These are phyloP conservation scores for Dryocosmus kuriphilus DNA, from an alignment of 2,888 invertebrate genomes.

Conservation along the genomic window DNA sequence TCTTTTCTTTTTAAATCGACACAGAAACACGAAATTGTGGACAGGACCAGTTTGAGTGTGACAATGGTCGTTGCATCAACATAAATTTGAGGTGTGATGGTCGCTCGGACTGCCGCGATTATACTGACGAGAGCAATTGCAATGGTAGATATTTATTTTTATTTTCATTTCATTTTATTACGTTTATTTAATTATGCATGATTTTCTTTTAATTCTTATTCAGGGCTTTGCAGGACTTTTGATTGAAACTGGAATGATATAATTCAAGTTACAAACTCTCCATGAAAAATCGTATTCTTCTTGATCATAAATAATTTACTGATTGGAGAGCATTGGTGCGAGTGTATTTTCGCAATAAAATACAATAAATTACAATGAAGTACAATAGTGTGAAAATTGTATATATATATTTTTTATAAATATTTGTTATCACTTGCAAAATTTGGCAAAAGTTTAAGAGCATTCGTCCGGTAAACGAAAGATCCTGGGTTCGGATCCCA, in stretches of 20 bases:
- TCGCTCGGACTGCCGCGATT: constrained; percentile 80
- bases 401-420: too few relatives aligned
- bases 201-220: neutral
- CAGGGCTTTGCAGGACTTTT: constrained; percentile 39
- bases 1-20: constrained; percentile 42
- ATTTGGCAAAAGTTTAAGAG: too few relatives aligned
- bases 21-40: constrained; percentile 72
- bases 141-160: constrained; percentile 52
- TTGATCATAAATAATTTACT: too few relatives aligned
- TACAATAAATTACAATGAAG: too few relatives aligned
- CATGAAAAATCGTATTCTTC: too few relatives aligned
- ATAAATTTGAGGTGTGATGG: constrained; percentile 76
- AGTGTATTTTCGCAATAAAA: too few relatives aligned
- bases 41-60: constrained; percentile 80
- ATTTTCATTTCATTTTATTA: constrained; percentile 20
- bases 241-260: neutral
- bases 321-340: too few relatives aligned
- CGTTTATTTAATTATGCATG: constrained; percentile 8
- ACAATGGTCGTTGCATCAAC: constrained; percentile 79
- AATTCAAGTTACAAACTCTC: too few relatives aligned
- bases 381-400: too few relatives aligned
- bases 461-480: too few relatives aligned
- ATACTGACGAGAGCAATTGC: constrained; percentile 81
- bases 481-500: too few relatives aligned
- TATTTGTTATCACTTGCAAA: too few relatives aligned